Evolutionary conservation across 2,888 invertebrate genomes (phyloP), one percentile per base, ranked within the genome.

Genomic region (Lutraria lutraria): DNA sequence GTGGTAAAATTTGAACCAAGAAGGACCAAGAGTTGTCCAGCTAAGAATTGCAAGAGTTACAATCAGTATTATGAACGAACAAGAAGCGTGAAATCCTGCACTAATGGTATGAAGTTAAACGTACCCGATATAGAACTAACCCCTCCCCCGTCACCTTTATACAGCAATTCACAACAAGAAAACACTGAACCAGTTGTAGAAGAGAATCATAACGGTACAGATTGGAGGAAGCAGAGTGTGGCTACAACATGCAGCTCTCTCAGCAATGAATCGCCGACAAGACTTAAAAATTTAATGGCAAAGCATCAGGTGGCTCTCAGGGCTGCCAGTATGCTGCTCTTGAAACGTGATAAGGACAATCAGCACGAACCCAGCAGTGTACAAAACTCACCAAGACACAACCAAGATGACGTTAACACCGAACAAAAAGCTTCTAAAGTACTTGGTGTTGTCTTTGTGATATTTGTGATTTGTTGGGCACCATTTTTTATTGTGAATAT

Each of bases 371-470:
- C 31, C 0, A 76, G 34, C 19, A 76, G 72, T 29, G 43, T 34
- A 10, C 82, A 87, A 25, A 52, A 34, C 54, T 87, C 90, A 15
- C 87, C 91, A 19, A 79, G 89, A 81, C 91, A 91, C 54, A 90
- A 92, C 34, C 91, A 91, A 87, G 91, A 94, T 85, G 93, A 94
- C 76, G 97, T 99, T 86, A 97, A 98, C 8, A 97, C 99, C 85
- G 99, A 99, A 96, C 99, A 99, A 96, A 99, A 99, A 96, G 99
- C 99, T 0, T 99, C 99, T 19, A 99, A 99, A 97, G 99, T 96
- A 12, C 94, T 96, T 8, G 96, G 96, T 53, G 95, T 96, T 25
- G 96, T 96, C 86, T 96, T 96, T 91, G 95, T 94, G 60, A 95
- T 96, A 72, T 96, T 96, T 91, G 95, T 96, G 12, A 91, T 96